phyloP scores from a whole-genome alignment of 2,113 vertebrate genomes.

The Cepphus grylle region DNA sequence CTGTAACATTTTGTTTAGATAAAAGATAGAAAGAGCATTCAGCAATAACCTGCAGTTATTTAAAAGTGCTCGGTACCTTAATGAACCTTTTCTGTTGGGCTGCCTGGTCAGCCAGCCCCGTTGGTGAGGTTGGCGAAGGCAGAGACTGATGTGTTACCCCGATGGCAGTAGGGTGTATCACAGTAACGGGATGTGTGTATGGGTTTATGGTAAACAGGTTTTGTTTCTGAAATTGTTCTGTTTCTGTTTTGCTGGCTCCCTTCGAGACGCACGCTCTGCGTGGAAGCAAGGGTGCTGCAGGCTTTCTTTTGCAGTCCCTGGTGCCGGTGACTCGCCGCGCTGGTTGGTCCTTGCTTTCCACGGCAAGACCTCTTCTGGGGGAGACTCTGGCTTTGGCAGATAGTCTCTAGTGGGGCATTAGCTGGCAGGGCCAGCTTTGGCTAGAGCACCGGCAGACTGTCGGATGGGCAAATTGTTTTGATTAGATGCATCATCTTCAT shows the following conservation, averaged over 20 bases:
- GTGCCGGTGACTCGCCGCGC: not conserved
- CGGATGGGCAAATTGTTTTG: not conserved
- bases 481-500: not conserved
- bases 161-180: rapidly evolving
- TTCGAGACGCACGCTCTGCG: rapidly evolving
- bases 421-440: not conserved
- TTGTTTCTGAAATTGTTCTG: not conserved
- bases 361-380: not conserved
- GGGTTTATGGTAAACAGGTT: not conserved
- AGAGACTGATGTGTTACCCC: rapidly evolving
- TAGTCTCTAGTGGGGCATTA: rapidly evolving
- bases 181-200: rapidly evolving
- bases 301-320: not conserved
- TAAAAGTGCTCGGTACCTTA: not conserved
- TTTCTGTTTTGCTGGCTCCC: not conserved
- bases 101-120: not conserved
- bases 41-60: not conserved
- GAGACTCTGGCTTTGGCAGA: not conserved
- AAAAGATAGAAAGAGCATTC: not conserved
- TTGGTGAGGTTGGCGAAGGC: not conserved
- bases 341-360: not conserved
- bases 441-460: not conserved
- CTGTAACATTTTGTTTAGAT: slow-evolving; percentile 26
- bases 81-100: not conserved
- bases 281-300: not conserved